Conservation (phyloP, 2,888 invertebrate genomes). For the Himalopsyche kuldschensis region DNA sequence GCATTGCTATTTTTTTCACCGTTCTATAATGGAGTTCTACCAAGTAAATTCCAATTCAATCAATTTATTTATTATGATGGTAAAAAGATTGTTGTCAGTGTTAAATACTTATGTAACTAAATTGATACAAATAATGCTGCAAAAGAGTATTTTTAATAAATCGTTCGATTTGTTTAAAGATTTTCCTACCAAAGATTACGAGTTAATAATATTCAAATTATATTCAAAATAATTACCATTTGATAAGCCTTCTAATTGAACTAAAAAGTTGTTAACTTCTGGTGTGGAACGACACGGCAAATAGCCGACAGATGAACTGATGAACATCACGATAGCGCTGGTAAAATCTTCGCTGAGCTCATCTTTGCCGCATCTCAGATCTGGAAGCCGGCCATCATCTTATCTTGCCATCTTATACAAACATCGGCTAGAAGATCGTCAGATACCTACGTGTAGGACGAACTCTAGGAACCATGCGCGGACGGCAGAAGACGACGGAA, state of each 20-base stretch:
- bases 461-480: background rate
- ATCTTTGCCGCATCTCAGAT: constrained; percentile 8
- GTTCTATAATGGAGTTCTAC: too few relatives aligned
- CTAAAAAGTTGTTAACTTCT: background rate
- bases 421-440: constrained; percentile 7
- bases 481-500: background rate
- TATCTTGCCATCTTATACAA: constrained; percentile 25
- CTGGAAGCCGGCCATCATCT: constrained; percentile 29
- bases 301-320: background rate
- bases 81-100: too few relatives aligned
- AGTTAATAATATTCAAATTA: too few relatives aligned
- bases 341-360: background rate
- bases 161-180: too few relatives aligned
- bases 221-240: too few relatives aligned
- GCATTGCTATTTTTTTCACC: too few relatives aligned
- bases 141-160: too few relatives aligned
- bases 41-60: too few relatives aligned
- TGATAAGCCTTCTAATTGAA: background rate
- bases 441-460: constrained; percentile 1
- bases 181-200: too few relatives aligned
- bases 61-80: too few relatives aligned
- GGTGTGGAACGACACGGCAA: background rate
- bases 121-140: too few relatives aligned
- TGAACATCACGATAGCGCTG: background rate
- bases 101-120: too few relatives aligned